Conservation (phyloP, 2,888 invertebrate species). For the Aleiodes testaceus region DNA sequence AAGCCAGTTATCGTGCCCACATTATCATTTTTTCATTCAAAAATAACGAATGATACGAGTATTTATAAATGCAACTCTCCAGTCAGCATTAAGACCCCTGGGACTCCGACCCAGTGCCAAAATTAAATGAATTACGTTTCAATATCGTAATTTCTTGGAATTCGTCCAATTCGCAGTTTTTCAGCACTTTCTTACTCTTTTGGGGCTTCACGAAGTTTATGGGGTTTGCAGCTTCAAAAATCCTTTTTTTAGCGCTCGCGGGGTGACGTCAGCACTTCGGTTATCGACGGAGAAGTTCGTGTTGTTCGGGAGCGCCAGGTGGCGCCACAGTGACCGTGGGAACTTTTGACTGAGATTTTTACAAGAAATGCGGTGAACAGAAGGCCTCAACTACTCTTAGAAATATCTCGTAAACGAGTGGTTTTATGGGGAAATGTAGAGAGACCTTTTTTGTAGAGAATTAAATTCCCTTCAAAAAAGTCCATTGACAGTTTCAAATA, state of each 20-base stretch:
- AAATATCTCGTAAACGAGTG: too few species aligned
- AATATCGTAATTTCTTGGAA: constrained; percentile 13
- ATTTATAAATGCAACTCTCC: constrained; percentile 18
- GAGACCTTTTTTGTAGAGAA: too few species aligned
- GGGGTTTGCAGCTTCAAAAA: neutral
- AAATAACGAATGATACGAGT: neutral
- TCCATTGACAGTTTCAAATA: too few species aligned
- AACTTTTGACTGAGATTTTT: neutral
- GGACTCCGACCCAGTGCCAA: constrained; percentile 23
- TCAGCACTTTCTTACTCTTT: neutral
- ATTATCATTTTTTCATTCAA: constrained; percentile 1
- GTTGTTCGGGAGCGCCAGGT: neutral
- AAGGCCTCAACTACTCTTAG: too few species aligned
- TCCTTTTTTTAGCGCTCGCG: neutral
- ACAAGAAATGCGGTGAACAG: too few species aligned
- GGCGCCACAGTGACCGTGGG: neutral
- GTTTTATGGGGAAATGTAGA: too few species aligned
- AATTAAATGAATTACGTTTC: constrained; percentile 5
- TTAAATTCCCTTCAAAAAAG: too few species aligned
- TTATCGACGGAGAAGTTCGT: neutral
- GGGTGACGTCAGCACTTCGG: neutral
- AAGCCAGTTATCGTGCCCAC: constrained; percentile 3
- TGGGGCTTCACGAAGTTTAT: neutral
- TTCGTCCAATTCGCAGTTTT: constrained; percentile 8
- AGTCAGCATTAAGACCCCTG: constrained; percentile 28